phyloP scores from a whole-genome alignment of 2,797 vertebrate species.

The Numenius phaeopus region DNA sequence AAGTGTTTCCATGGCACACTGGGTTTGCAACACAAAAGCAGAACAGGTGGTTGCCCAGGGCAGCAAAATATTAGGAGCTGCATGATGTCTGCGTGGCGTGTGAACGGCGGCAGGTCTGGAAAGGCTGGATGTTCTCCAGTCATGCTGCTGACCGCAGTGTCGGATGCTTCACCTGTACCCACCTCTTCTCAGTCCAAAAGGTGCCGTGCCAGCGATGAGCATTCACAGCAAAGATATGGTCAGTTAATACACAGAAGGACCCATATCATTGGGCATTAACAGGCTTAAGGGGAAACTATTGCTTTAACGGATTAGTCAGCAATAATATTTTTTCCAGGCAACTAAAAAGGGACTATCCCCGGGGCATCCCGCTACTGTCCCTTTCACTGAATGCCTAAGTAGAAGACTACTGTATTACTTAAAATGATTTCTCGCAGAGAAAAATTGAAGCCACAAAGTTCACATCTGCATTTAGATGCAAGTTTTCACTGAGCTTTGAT shows the following conservation, averaged over 20 bases:
- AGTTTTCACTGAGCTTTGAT: not conserved
- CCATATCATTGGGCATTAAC: not conserved
- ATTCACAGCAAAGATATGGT: not conserved
- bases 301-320: not conserved
- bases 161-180: not conserved
- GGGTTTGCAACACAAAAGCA: not conserved
- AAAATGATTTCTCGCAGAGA: not conserved
- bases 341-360: not conserved
- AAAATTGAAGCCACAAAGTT: not conserved
- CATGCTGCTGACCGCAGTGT: rapidly evolving
- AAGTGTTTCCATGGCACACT: constrained; percentile 30
- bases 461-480: not conserved
- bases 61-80: constrained; percentile 37
- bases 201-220: not conserved
- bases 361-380: not conserved
- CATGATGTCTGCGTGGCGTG: not conserved
- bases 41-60: constrained; percentile 33
- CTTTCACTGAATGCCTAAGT: not conserved
- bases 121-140: not conserved
- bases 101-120: rapidly evolving
- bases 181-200: not conserved
- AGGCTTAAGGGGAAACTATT: not conserved
- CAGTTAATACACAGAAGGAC: not conserved
- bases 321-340: not conserved
- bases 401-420: not conserved